phyloP scores from a whole-genome alignment of 2,797 vertebrate genomes.

The Huso huso region DNA sequence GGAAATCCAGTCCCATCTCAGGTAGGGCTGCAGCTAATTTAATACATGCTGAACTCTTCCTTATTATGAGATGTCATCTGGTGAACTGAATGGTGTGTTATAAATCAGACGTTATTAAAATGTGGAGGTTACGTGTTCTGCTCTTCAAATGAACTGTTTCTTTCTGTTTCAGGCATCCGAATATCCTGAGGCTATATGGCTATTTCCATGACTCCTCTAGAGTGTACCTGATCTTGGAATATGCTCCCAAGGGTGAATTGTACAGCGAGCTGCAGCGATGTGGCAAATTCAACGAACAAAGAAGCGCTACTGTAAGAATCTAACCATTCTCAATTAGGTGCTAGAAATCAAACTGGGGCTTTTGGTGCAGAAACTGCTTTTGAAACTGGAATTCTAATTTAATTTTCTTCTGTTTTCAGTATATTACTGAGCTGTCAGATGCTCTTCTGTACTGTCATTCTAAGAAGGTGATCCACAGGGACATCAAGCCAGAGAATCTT shows the following conservation, averaged over 20 bases:
- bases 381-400: background rate
- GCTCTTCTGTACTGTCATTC: conserved; percentile 89
- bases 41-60: background rate
- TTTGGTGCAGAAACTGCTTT: background rate
- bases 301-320: conserved; percentile 77
- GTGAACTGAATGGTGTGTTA: background rate
- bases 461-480: conserved; percentile 91
- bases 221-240: conserved; percentile 93
- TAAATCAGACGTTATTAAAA: too few species aligned
- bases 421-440: conserved; percentile 86
- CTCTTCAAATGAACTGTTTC: background rate
- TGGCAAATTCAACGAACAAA: conserved; percentile 73
- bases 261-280: conserved; percentile 85
- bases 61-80: background rate
- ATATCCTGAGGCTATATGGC: conserved; percentile 89
- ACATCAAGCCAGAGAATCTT: conserved; percentile 95
- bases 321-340: background rate
- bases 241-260: conserved; percentile 84
- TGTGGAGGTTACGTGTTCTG: background rate
- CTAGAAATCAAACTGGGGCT: background rate
- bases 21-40: conserved; percentile 50
- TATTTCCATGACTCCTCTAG: conserved; percentile 88
- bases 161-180: conserved; percentile 72
- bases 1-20: conserved; percentile 96
- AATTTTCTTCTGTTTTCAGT: conserved; percentile 48